These are phyloP conservation scores for Entomyzon cyanotis DNA, from an alignment of 2,113 vertebrate genomes.

Conservation along the genomic window DNA sequence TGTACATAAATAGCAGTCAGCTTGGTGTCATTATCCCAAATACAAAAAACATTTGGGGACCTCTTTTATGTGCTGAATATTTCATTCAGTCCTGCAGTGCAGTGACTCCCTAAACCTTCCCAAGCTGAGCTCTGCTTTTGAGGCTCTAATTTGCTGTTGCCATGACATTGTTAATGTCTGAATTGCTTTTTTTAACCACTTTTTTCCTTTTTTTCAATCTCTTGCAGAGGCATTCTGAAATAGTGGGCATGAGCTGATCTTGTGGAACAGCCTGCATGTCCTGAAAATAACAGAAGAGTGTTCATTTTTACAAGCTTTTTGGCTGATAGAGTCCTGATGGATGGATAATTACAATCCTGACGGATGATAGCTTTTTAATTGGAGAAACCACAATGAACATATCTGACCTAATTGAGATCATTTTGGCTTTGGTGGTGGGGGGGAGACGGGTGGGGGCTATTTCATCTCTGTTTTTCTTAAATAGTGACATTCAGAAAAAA, in stretches of 20 bases:
- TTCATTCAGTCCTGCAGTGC: constrained; percentile 49
- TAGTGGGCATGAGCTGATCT: constrained; percentile 1
- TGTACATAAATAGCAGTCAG: not conserved
- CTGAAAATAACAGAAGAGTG: constrained; percentile 6
- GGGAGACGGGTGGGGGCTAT: not conserved
- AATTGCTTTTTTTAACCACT: constrained; percentile 53
- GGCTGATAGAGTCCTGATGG: not conserved
- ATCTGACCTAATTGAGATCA: not conserved
- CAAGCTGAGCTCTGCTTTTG: constrained; percentile 35
- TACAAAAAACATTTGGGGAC: constrained; percentile 17
- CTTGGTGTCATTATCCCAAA: constrained; percentile 21
- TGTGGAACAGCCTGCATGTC: not conserved
- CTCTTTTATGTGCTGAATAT: constrained; percentile 31
- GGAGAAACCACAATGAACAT: not conserved
- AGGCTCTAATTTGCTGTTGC: constrained; percentile 65
- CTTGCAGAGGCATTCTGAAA: constrained; percentile 38
- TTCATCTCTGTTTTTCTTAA: not conserved
- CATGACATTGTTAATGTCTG: constrained; percentile 64
- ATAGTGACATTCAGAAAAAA: not conserved
- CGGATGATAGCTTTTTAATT: not conserved
- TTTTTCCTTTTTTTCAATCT: not conserved
- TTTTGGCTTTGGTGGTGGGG: not conserved
- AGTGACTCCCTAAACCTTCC: constrained; percentile 49
- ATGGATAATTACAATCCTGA: not conserved
- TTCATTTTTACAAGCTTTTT: not conserved